Evolutionary conservation across 2,797 vertebrate species (phyloP).

Genomic region (Crax fasciolata): DNA sequence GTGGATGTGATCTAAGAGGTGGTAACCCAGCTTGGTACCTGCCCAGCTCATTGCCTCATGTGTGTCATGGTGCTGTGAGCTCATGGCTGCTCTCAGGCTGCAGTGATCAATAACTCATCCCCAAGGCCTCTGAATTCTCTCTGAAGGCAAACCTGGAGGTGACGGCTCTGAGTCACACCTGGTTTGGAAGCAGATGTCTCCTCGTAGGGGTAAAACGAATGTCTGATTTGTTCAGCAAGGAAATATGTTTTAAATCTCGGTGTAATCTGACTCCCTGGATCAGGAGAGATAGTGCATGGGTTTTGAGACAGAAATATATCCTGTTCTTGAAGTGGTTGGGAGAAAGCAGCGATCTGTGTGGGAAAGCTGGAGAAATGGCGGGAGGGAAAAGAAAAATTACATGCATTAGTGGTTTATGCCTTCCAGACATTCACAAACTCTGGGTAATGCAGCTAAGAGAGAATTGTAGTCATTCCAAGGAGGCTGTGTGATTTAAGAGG

Average conservation of each 20-base stretch:
- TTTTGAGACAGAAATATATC: background rate
- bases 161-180: background rate
- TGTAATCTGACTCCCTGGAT: slow-evolving; percentile 43
- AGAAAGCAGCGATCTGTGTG: slow-evolving; percentile 56
- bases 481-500: slow-evolving; percentile 58
- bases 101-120: background rate
- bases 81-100: background rate
- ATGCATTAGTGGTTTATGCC: slow-evolving; percentile 67
- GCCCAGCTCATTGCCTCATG: background rate
- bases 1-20: background rate
- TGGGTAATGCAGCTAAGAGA: slow-evolving; percentile 51
- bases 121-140: background rate
- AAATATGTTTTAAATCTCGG: slow-evolving; percentile 25
- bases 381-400: slow-evolving; percentile 59
- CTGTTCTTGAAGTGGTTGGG: slow-evolving; percentile 17
- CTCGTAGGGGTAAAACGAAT: background rate
- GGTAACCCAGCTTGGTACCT: background rate
- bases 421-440: slow-evolving; percentile 61
- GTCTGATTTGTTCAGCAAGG: background rate
- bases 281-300: slow-evolving; percentile 10
- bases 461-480: slow-evolving; percentile 33
- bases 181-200: background rate
- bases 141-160: background rate
- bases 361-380: slow-evolving; percentile 48
- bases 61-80: accelerated